These are phyloP conservation scores for Galerucella pusilla DNA, from an alignment of 2,888 invertebrate species.

Conservation along the genomic window DNA sequence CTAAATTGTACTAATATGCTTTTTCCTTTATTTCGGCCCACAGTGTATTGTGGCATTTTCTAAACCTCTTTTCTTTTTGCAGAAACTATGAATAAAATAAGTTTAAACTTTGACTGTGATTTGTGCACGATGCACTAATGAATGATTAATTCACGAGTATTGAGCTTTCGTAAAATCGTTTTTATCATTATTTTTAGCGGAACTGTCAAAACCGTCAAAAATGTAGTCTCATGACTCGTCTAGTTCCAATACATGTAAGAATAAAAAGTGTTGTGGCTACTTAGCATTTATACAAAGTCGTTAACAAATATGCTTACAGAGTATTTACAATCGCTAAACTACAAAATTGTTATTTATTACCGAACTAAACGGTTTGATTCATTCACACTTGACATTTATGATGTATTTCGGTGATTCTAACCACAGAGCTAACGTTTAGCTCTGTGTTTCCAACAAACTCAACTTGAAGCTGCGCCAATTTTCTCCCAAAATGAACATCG, in stretches of 20 bases:
- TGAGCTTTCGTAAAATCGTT: constrained; percentile 1
- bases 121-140: constrained; percentile 2
- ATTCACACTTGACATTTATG: too few relatives aligned
- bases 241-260: constrained; percentile 12
- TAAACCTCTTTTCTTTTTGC: too few relatives aligned
- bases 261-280: constrained; percentile 12
- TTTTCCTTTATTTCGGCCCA: too few relatives aligned
- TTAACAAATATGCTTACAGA: constrained; percentile 13
- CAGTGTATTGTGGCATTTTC: too few relatives aligned
- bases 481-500: too few relatives aligned
- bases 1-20: too few relatives aligned
- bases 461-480: too few relatives aligned
- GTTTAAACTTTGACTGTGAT: too few relatives aligned
- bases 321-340: background rate
- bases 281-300: background rate
- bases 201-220: constrained; percentile 13
- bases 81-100: too few relatives aligned
- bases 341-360: background rate
- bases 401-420: too few relatives aligned
- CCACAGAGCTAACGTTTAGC: too few relatives aligned
- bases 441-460: too few relatives aligned
- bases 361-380: background rate
- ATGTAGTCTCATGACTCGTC: constrained; percentile 17
- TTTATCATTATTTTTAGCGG: constrained; percentile 25
- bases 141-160: constrained; percentile 26